phyloP scores from a whole-genome alignment of 2,888 invertebrate genomes.

The Dasypolia templi region DNA sequence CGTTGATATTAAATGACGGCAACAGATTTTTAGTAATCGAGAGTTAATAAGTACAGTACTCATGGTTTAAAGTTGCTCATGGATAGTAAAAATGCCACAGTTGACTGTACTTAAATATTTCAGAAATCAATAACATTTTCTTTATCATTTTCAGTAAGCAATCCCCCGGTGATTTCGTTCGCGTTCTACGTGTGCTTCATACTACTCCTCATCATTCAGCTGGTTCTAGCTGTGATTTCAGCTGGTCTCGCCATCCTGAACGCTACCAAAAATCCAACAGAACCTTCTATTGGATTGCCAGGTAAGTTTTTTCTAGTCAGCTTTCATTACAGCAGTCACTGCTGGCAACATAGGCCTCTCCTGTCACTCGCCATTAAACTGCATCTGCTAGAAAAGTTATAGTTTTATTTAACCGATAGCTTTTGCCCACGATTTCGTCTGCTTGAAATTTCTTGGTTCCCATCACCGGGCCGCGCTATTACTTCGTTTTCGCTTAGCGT shows the following conservation, averaged over 20 bases:
- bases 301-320: constrained; percentile 71
- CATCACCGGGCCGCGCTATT: too few species aligned
- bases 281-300: constrained; percentile 84
- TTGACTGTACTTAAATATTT: too few species aligned
- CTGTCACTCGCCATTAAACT: background rate
- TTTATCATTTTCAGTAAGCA: constrained; percentile 71
- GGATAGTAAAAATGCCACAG: too few species aligned
- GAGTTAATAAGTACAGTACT: too few species aligned
- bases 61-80: too few species aligned
- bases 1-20: too few species aligned
- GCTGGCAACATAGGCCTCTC: background rate
- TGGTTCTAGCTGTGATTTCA: constrained; percentile 72
- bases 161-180: constrained; percentile 80
- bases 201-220: constrained; percentile 77
- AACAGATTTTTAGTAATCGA: too few species aligned
- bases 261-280: constrained; percentile 85
- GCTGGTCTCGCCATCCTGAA: constrained; percentile 84
- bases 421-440: too few species aligned
- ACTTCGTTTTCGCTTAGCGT: too few species aligned
- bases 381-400: background rate
- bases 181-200: constrained; percentile 80
- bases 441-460: too few species aligned
- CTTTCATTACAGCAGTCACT: background rate
- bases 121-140: background rate
- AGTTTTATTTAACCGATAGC: too few species aligned